A percentile compares a stretch with the other conserved stretches of the same genome.
phyloP scores from a whole-genome alignment of 2,113 vertebrate genomes.

The Atractosteus spatula region DNA sequence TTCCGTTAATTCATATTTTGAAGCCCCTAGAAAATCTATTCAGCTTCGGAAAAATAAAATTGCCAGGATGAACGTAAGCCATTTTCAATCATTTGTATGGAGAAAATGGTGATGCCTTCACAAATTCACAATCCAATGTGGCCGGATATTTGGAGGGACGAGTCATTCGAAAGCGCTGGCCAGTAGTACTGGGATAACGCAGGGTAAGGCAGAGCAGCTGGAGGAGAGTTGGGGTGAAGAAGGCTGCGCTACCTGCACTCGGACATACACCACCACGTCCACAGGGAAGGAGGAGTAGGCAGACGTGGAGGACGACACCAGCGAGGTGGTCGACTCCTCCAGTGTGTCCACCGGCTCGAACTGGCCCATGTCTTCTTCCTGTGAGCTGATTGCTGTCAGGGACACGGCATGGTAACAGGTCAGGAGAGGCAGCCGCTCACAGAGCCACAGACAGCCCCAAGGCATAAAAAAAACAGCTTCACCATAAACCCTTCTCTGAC shows the following conservation, averaged over 20 bases:
- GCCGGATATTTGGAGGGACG: too few species aligned
- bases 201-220: background rate
- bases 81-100: too few species aligned
- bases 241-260: slow-evolving; percentile 83
- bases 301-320: slow-evolving; percentile 90
- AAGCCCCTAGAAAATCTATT: too few species aligned
- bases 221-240: background rate
- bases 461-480: too few species aligned
- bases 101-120: too few species aligned
- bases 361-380: slow-evolving; percentile 93
- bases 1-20: too few species aligned
- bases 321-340: slow-evolving; percentile 90
- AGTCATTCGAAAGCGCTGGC: too few species aligned
- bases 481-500: too few species aligned
- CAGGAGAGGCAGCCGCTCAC: slow-evolving; percentile 2
- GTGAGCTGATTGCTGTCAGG: slow-evolving; percentile 76
- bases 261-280: slow-evolving; percentile 95
- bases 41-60: too few species aligned
- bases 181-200: too few species aligned
- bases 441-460: background rate
- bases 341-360: slow-evolving; percentile 89
- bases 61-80: too few species aligned
- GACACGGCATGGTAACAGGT: background rate
- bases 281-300: slow-evolving; percentile 96
- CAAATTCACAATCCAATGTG: too few species aligned